Evolutionary conservation across 2,113 vertebrate genomes (phyloP).

Genomic region (zebrafish (Danio rerio)): DNA sequence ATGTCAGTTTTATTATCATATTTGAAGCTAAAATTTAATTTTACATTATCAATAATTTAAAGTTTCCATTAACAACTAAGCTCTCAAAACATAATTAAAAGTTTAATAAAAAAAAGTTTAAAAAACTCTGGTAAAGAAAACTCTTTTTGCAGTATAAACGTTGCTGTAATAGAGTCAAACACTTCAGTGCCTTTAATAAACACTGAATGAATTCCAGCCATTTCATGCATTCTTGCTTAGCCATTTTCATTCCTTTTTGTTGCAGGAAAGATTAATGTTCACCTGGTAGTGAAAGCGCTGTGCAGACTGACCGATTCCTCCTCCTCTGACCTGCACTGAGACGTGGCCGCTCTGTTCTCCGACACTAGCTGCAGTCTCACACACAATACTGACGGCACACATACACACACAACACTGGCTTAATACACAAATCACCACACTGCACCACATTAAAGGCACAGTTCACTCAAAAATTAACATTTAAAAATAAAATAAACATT

Average conservation of each 20-base stretch:
- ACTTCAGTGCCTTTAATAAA: conserved; percentile 4
- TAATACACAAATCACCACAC: conserved; percentile 1
- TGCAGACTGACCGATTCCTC: conserved; percentile 83
- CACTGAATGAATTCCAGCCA: conserved; percentile 5
- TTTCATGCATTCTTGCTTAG: neutral
- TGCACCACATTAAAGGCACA: no score
- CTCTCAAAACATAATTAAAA: neutral
- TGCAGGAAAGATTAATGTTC: conserved; percentile 33
- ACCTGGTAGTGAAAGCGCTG: conserved; percentile 91
- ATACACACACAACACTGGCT: conserved; percentile 2
- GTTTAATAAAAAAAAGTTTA: no score
- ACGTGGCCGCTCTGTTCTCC: conserved; percentile 80
- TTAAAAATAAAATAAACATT: no score
- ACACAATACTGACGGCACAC: conserved; percentile 81
- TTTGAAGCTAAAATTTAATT: no score
- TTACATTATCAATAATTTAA: neutral
- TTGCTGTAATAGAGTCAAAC: neutral
- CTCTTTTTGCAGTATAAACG: neutral
- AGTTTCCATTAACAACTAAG: neutral
- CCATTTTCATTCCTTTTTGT: neutral
- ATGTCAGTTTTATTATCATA: no score
- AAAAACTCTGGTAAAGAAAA: neutral
- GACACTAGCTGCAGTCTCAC: conserved; percentile 81
- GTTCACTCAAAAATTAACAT: no score
- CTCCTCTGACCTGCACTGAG: conserved; percentile 85